A percentile compares a stretch with the other conserved stretches of the same genome.
Evolutionary conservation across 2,888 invertebrate genomes (phyloP).

Genomic region (Lamproptera curius): DNA sequence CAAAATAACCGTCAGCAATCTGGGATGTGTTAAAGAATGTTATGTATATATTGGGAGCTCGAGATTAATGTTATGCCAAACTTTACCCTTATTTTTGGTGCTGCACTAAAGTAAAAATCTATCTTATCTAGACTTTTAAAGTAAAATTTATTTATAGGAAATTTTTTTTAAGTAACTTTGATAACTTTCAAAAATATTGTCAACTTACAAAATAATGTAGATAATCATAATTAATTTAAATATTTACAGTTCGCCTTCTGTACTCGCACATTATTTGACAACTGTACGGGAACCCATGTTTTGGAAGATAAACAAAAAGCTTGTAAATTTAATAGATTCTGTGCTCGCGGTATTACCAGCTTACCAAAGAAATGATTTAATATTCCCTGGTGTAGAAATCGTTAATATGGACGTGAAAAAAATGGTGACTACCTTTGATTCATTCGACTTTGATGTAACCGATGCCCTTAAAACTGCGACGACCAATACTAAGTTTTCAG

Average conservation of each 20-base stretch:
- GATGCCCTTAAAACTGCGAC: slow-evolving; percentile 69
- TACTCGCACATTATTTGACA: slow-evolving; percentile 74
- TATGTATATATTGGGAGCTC: too few species aligned
- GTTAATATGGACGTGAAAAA: slow-evolving; percentile 80
- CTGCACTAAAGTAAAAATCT: too few species aligned
- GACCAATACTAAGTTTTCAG: slow-evolving; percentile 50
- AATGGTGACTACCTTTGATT: slow-evolving; percentile 81
- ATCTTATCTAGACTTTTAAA: too few species aligned
- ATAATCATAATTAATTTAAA: too few species aligned
- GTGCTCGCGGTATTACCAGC: slow-evolving; percentile 68
- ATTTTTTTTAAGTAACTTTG: too few species aligned
- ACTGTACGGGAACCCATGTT: slow-evolving; percentile 83
- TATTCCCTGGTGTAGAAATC: slow-evolving; percentile 81
- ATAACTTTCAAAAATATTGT: too few species aligned
- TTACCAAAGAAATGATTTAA: slow-evolving; percentile 64
- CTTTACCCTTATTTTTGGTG: too few species aligned
- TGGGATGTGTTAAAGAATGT: too few species aligned
- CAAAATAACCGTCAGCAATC: too few species aligned
- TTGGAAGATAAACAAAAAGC: slow-evolving; percentile 82
- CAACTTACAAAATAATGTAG: too few species aligned
- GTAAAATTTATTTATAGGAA: too few species aligned
- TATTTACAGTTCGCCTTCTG: slow-evolving; percentile 46
- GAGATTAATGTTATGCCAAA: too few species aligned
- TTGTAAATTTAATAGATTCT: slow-evolving; percentile 74
- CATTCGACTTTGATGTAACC: slow-evolving; percentile 80